Base-by-base conservation (phyloP, 2,888 invertebrate genomes). In the Thymelicus lineola region DNA sequence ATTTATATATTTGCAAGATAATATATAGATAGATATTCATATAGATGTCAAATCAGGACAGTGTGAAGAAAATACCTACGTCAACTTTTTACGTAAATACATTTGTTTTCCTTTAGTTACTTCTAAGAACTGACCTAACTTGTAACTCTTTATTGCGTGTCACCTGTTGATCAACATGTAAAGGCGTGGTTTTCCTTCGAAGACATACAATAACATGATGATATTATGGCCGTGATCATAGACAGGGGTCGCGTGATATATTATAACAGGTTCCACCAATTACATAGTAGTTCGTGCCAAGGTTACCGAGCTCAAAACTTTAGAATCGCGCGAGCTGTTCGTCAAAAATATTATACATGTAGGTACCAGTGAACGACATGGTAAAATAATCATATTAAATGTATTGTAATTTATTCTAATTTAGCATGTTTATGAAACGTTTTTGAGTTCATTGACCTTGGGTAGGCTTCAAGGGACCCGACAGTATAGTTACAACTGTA, bases 361-460 rank as follows among this genome's bases (percentile, higher is more conserved):
- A n/a, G n/a, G 3, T 28, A 28, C 12, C 10, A 28, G 12, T 55
- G 55, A 28, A 55, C 28, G 5, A 55, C 55, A 12, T 53, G n/a
- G 17, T 50, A 17, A 12, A 20, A 66, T 59, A 58, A n/a, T 10
- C 10, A 38, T 6, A 50, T 20, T 15, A 48, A 59, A 48, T 42
- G 61, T 61, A 67, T 61, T 61, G 17, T 55, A 67, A 67, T 61
- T 53, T 66, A 67, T 67, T 45, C 55, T n/a, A 61, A 61, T 45
- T 67, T 35, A 28, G 60, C 61, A 67, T 45, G 67, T 61, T 53
- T 61, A 61, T 55, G 7, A 7, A 61, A 67, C 67, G 9, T 45
- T 61, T 61, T 58, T 42, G 35, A 55, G 61, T 68, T 68, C 61
- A 62, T 45, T 60, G 15, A 60, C 60, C 67, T 67, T 67, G 67